Conservation (phyloP, 2,888 invertebrate genomes). For the Watsonalla binaria region DNA sequence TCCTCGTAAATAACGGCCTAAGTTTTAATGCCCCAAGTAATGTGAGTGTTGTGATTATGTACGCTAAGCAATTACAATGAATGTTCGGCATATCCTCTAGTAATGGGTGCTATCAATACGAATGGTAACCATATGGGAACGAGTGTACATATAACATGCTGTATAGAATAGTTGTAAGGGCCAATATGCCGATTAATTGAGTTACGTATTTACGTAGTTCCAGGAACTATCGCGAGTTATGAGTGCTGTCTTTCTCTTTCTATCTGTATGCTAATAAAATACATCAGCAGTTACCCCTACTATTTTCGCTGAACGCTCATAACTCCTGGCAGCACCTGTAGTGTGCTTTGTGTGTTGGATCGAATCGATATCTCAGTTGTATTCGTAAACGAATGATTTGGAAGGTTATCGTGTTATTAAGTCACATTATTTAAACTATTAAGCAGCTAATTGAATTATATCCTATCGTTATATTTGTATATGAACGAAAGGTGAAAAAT, state of each 20-base stretch:
- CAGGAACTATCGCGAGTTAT: no score
- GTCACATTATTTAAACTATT: slow-evolving; percentile 49
- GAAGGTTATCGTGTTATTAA: slow-evolving; percentile 20
- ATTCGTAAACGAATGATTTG: slow-evolving; percentile 48
- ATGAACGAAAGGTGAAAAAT: no score
- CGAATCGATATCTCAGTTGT: slow-evolving; percentile 26
- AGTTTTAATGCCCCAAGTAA: slow-evolving; percentile 36
- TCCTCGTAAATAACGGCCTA: slow-evolving; percentile 31
- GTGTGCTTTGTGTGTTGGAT: slow-evolving; percentile 15
- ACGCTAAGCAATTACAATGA: slow-evolving; percentile 29
- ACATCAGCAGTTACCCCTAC: no score
- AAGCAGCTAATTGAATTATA: no score
- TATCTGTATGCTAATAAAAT: no score
- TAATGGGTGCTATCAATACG: slow-evolving; percentile 62
- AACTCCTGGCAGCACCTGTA: neutral
- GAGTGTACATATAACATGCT: slow-evolving; percentile 52
- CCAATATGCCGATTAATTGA: slow-evolving; percentile 20
- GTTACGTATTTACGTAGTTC: slow-evolving; percentile 7
- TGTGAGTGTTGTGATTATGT: slow-evolving; percentile 21
- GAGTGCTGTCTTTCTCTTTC: no score
- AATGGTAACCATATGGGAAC: slow-evolving; percentile 32
- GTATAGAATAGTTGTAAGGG: slow-evolving; percentile 45
- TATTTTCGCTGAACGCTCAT: no score
- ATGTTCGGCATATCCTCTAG: slow-evolving; percentile 55
- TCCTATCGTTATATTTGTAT: no score